phyloP scores from a whole-genome alignment of 2,888 invertebrate genomes.

The Oxycera nigricornis region DNA sequence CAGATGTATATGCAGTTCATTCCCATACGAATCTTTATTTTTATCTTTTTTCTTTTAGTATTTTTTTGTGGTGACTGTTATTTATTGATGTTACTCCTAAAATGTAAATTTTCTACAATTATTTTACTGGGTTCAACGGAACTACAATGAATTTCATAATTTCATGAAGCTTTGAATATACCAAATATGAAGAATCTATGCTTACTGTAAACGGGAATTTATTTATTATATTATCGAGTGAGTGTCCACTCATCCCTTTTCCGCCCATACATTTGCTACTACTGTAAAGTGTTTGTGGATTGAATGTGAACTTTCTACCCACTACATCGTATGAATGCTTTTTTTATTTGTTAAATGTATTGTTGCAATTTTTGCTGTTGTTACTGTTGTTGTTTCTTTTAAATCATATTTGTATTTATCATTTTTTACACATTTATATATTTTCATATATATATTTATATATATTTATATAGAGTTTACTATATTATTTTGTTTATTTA shows the following conservation, averaged over 20 bases:
- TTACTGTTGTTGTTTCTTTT: background rate
- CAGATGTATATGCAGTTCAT: background rate
- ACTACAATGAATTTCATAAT: background rate
- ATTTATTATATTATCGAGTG: background rate
- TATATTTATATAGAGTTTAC: constrained; percentile 35
- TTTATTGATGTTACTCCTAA: constrained; percentile 6
- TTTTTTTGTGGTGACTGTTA: background rate
- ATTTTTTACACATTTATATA: constrained; percentile 41
- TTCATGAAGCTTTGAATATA: background rate
- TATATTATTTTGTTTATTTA: constrained; percentile 30
- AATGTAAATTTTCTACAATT: constrained; percentile 21
- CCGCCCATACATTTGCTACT: background rate
- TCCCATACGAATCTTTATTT: background rate
- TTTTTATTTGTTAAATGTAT: background rate
- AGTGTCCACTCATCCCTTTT: background rate
- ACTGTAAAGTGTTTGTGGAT: background rate
- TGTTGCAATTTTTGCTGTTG: constrained; percentile 4
- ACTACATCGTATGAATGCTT: too few relatives aligned
- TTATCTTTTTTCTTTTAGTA: background rate
- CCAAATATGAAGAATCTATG: background rate
- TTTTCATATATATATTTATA: constrained; percentile 34
- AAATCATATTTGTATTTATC: constrained; percentile 55
- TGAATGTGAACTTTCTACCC: background rate
- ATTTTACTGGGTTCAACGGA: background rate
- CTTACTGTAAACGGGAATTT: background rate